Conservation (phyloP, 2,113 vertebrate species). For the Donacobius atricapilla region DNA sequence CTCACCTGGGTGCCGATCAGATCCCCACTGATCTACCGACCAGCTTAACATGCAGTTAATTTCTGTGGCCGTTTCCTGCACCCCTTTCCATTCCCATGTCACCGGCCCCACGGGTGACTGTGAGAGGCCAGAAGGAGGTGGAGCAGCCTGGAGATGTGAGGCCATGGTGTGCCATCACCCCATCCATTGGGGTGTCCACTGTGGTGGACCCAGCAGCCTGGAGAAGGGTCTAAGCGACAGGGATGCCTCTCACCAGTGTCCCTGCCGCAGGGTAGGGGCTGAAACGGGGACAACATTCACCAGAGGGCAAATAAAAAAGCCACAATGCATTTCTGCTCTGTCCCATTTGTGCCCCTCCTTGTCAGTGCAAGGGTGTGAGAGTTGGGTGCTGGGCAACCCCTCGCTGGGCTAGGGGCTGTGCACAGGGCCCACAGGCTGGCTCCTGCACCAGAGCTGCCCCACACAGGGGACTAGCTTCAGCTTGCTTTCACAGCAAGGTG, state of each 20-base stretch:
- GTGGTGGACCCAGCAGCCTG: accelerated
- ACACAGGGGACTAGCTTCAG: accelerated
- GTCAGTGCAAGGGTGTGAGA: accelerated
- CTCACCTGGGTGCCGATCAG: accelerated
- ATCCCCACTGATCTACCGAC: not conserved
- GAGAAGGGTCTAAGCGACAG: not conserved
- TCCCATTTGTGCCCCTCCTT: accelerated
- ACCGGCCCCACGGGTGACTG: not conserved
- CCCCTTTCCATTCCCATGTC: accelerated
- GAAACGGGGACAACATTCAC: not conserved
- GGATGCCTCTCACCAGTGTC: not conserved
- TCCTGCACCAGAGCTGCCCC: not conserved
- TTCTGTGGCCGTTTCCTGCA: not conserved
- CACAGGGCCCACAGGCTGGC: not conserved
- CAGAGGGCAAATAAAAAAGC: not conserved
- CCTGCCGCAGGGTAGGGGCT: not conserved
- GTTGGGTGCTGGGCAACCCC: not conserved
- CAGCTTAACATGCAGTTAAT: not conserved
- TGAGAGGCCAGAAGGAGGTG: not conserved
- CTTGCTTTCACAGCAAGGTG: not conserved
- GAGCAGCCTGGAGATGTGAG: not conserved
- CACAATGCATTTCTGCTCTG: not conserved
- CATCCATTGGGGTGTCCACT: not conserved
- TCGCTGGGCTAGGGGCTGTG: not conserved
- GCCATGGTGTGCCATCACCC: not conserved